Evolutionary conservation across 1,140 invertebrate species (phyloP), one percentile per base, ranked within the genome.

Genomic region (Limonius californicus): DNA sequence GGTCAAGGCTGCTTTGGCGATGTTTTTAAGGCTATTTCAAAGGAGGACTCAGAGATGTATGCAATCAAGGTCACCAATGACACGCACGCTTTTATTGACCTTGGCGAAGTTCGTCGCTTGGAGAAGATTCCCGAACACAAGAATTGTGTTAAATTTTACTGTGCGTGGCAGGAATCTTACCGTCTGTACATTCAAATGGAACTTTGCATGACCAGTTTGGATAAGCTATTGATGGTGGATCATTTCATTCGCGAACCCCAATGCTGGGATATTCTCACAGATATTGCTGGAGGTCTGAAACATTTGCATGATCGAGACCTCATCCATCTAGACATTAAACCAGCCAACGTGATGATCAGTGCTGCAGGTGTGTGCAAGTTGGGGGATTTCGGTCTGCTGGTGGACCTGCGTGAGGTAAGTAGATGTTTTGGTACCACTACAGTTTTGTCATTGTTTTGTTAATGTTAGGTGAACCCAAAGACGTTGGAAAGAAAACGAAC

Each of bases 251-350:
- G 74, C 14, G 79, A 85, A 71, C 30, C 63, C 14, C 70, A 76
- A 66, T 63, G 76, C 12, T 78, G 75, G 76, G 66, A 77, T 63
- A 73, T 79, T 43, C 61, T 79, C 6, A 69, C 72, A 63, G 78
- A 80, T 66, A 75, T 78, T 53, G 60, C 69, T 27, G 8, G 84
- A 76, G 87, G 85, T 27, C 68, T 89, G 0, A 83, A 87, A 69
- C 85, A 87, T 68, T 76, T 89, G 11, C 87, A 89, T 74, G 81
- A 83, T 58, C 77, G 83, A 43, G 80, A 87, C 73, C 75, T 89
- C 30, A 80, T 90, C 35, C 89, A 91, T 73, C 80, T 90, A 74
- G 89, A 91, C 72, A 87, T 91, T 19, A 91, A 91, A 77, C 84
- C 88, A 57, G 88, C 88, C 19, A 91, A 91, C 76, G 89, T 91